phyloP scores from a whole-genome alignment of 2,113 vertebrate species.

The Ardeotis arabs region DNA sequence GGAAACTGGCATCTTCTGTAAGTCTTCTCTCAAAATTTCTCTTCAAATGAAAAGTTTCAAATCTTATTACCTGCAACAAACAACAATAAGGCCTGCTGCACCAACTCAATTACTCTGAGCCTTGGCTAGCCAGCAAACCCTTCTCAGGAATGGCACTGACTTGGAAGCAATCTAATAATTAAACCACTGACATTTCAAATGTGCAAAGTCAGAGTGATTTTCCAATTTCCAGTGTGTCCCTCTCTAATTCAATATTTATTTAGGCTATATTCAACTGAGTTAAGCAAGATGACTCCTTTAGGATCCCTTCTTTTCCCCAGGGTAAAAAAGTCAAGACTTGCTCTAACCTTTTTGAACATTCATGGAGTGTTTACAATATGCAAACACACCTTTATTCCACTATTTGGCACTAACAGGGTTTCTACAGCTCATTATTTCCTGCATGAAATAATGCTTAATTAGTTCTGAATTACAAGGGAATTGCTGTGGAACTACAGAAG shows the following conservation, averaged over 20 bases:
- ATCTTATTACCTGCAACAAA: background rate
- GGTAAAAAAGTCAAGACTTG: conserved; percentile 46
- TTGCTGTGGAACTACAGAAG: conserved; percentile 51
- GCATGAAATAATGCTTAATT: conserved; percentile 70
- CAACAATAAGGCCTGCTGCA: background rate
- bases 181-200: conserved; percentile 58
- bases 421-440: conserved; percentile 73
- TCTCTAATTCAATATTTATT: conserved; percentile 59
- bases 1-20: background rate
- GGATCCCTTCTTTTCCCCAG: background rate
- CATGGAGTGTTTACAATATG: conserved; percentile 47
- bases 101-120: background rate
- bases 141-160: background rate
- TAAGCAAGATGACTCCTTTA: background rate
- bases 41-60: background rate
- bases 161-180: conserved; percentile 46
- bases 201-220: background rate
- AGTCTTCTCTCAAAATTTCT: background rate
- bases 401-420: conserved; percentile 65
- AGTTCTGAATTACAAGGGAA: conserved; percentile 62
- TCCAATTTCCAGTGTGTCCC: background rate
- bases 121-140: background rate
- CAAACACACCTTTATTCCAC: conserved; percentile 63
- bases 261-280: background rate
- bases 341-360: conserved; percentile 40